Evolutionary conservation across 2,113 vertebrate genomes (phyloP), one percentile per base, ranked within the genome.

Genomic region (Sprattus sprattus): DNA sequence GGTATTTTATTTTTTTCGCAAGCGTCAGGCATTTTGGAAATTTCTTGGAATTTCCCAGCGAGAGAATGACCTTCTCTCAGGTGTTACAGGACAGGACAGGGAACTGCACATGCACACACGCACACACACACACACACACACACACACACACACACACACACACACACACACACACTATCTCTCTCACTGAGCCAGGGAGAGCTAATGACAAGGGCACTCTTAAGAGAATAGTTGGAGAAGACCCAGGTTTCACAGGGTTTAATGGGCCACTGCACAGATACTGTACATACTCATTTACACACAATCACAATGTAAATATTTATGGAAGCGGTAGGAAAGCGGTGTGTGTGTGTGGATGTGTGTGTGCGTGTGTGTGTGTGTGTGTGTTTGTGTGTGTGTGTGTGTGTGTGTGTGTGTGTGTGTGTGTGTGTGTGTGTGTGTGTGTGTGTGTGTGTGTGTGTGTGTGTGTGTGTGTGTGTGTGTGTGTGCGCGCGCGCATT

Each of bases 381-480:
- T 83, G 84, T 57, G 54, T 46, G 15, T 50, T 47, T 5, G 50
- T n/a, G 49, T 83, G 84, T 60, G 54, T 46, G 15, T 52, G 75
- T 5, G 50, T n/a, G 47, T 83, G 84, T 60, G 57, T 46, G 8
- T 52, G 71, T 1, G 50, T n/a, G 28, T 83, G 84, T 82, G 47
- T 86, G 81, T 39, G 15, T 52, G 75, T 5, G 50, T n/a, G 49
- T 83, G 84, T 83, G 67, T 60, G 81, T 81, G 84, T 85, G 64
- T 81, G 82, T 54, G 85, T 80, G 83, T 81, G 86, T 81, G 87
- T 87, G 85, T 57, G 85, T 83, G 83, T 39, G 71, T 85, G 60
- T 85, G 75, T 64, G 64, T 28, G 88, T 47, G 81, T 91, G 90
- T 92, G 92, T 92, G 1, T 11, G 84, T 83, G 84, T 83, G 39